Conservation (phyloP, 2,797 vertebrate genomes). For the Antrozous pallidus region DNA sequence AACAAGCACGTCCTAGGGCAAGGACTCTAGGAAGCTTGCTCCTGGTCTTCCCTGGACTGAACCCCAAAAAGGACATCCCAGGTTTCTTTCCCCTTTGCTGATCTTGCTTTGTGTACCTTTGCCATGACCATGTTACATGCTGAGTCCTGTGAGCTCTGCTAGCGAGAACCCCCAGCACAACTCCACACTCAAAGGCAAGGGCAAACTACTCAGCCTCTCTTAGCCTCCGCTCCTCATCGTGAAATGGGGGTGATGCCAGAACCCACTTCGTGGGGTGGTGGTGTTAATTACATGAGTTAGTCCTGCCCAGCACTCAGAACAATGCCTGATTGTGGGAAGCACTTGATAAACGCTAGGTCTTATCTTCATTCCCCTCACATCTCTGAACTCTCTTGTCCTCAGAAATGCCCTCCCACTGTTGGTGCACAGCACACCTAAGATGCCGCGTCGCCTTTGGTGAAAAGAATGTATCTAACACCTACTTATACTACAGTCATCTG, state of each 20-base stretch:
- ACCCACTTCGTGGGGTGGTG: neutral
- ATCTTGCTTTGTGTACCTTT: neutral
- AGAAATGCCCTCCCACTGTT: neutral
- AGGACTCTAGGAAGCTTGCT: neutral
- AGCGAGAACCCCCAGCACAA: neutral
- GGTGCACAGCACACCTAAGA: neutral
- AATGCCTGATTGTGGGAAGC: neutral
- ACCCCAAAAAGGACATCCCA: too few relatives aligned
- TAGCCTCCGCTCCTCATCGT: neutral
- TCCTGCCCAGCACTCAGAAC: neutral
- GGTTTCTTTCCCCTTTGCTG: neutral
- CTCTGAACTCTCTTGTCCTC: neutral
- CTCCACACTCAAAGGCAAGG: neutral
- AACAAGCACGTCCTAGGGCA: accelerated
- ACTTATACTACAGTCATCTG: neutral
- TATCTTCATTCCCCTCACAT: too few relatives aligned
- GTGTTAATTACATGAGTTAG: neutral
- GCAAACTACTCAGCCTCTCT: neutral
- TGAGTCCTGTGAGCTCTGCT: neutral
- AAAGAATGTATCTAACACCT: neutral
- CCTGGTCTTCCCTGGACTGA: neutral
- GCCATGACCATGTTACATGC: accelerated
- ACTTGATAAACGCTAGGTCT: neutral
- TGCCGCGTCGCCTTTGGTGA: neutral
- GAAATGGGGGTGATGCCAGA: neutral